These are phyloP conservation scores for Drosophila borborema DNA, from an alignment of 2,888 invertebrate species.

Conservation along the genomic window DNA sequence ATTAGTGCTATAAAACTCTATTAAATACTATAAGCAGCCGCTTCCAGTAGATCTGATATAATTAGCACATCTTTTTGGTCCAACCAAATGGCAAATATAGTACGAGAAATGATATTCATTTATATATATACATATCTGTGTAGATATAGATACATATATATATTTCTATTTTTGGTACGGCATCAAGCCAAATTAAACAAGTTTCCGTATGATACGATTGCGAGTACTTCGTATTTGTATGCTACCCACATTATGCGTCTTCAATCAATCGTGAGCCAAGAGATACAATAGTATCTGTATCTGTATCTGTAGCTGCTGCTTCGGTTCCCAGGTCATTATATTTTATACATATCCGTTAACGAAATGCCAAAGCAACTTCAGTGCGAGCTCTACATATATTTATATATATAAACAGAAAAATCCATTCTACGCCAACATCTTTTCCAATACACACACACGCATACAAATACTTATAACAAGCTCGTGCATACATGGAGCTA, in stretches of 20 bases:
- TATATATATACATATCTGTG: constrained; percentile 7
- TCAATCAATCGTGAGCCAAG: constrained; percentile 24
- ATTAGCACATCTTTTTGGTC: constrained; percentile 46
- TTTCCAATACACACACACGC: constrained; percentile 28
- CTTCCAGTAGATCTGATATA: constrained; percentile 21
- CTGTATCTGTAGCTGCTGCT: constrained; percentile 12
- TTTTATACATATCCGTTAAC: constrained; percentile 56
- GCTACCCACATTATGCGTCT: constrained; percentile 36
- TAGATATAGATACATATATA: constrained; percentile 6
- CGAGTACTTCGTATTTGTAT: constrained; percentile 27
- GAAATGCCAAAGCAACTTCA: constrained; percentile 54
- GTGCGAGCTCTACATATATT: constrained; percentile 35
- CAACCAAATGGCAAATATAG: constrained; percentile 30
- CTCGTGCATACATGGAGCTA: constrained; percentile 51
- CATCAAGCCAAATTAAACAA: constrained; percentile 61
- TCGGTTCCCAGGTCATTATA: constrained; percentile 60
- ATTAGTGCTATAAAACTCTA: not conserved
- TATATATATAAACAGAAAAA: constrained; percentile 37
- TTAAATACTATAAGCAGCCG: not conserved
- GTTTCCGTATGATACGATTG: constrained; percentile 46
- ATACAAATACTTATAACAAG: constrained; percentile 29
- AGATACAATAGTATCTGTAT: constrained; percentile 43
- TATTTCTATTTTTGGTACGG: constrained; percentile 7
- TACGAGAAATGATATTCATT: constrained; percentile 11
- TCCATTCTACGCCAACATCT: constrained; percentile 61